phyloP scores from a whole-genome alignment of 2,888 invertebrate genomes.

The Pinctada fucata region DNA sequence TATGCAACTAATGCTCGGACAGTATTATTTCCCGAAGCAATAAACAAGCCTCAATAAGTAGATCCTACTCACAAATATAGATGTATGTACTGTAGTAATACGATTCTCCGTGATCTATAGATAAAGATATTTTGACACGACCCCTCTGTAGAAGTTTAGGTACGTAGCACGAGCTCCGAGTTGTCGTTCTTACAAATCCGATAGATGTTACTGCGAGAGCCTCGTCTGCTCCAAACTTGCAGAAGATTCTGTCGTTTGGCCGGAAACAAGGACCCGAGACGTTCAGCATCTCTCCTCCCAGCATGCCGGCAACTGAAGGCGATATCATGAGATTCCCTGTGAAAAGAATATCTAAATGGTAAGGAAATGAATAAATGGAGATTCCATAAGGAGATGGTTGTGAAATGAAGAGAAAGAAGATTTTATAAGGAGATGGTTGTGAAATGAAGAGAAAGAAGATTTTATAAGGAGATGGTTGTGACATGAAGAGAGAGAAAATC shows the following conservation, averaged over 20 bases:
- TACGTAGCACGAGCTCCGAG: not conserved
- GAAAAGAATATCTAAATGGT: too few relatives aligned
- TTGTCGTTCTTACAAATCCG: not conserved
- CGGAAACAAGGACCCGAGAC: not conserved
- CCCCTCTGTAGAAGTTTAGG: not conserved
- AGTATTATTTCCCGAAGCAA: too few relatives aligned
- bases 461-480: too few relatives aligned
- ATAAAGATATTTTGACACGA: constrained; percentile 3
- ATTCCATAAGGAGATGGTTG: too few relatives aligned
- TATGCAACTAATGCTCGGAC: too few relatives aligned
- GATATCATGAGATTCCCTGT: not conserved
- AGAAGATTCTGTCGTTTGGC: not conserved
- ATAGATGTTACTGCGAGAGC: not conserved
- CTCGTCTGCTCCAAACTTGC: not conserved
- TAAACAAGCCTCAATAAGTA: not conserved
- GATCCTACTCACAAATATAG: not conserved
- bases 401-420: too few relatives aligned
- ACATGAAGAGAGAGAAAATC: too few relatives aligned
- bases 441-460: too few relatives aligned
- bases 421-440: too few relatives aligned
- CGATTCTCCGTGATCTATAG: constrained; percentile 1
- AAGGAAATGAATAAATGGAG: too few relatives aligned
- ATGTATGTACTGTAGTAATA: constrained; percentile 3
- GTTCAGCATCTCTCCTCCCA: not conserved
- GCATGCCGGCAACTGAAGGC: not conserved